A percentile compares a stretch with the other conserved stretches of the same genome.
Conservation (phyloP, 2,113 vertebrate species). For the Gallinago media region DNA sequence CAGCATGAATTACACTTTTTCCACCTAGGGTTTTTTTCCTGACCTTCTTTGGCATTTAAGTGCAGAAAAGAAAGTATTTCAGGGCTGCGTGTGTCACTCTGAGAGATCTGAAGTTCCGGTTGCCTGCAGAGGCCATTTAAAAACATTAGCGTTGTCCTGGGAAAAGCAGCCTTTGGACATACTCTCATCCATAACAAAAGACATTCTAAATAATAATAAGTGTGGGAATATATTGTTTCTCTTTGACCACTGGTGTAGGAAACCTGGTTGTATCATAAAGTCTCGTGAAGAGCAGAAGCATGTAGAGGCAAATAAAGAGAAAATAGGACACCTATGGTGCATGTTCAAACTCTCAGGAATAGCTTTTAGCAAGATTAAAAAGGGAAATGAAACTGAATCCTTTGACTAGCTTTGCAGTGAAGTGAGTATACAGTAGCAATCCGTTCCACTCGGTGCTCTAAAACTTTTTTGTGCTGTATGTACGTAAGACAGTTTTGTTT, state of each 20-base stretch:
- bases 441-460: slow-evolving; percentile 16
- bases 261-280: slow-evolving; percentile 54
- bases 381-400: slow-evolving; percentile 40
- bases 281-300: slow-evolving; percentile 49
- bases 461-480: slow-evolving; percentile 53
- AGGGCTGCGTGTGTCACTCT: slow-evolving; percentile 54
- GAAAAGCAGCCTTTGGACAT: slow-evolving; percentile 57
- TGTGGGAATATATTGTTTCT: slow-evolving; percentile 68
- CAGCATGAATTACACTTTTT: slow-evolving; percentile 52
- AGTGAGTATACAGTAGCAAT: slow-evolving; percentile 58
- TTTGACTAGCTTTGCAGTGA: slow-evolving; percentile 61
- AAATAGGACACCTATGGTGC: slow-evolving; percentile 64
- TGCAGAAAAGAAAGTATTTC: slow-evolving; percentile 62
- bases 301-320: slow-evolving; percentile 61
- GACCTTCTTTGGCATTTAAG: slow-evolving; percentile 58
- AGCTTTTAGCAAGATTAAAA: slow-evolving; percentile 72
- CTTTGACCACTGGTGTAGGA: slow-evolving; percentile 65
- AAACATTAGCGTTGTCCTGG: slow-evolving; percentile 55
- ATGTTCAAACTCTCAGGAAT: slow-evolving; percentile 60
- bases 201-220: slow-evolving; percentile 75
- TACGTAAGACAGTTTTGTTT: slow-evolving; percentile 48
- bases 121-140: slow-evolving; percentile 59
- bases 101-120: slow-evolving; percentile 60
- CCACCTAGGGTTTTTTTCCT: not conserved
- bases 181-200: slow-evolving; percentile 71